Percentiles rank a stretch among this genome's conserved stretches.
Conservation (phyloP, 2,113 vertebrate genomes). For the Oncorhynchus gorbuscha region DNA sequence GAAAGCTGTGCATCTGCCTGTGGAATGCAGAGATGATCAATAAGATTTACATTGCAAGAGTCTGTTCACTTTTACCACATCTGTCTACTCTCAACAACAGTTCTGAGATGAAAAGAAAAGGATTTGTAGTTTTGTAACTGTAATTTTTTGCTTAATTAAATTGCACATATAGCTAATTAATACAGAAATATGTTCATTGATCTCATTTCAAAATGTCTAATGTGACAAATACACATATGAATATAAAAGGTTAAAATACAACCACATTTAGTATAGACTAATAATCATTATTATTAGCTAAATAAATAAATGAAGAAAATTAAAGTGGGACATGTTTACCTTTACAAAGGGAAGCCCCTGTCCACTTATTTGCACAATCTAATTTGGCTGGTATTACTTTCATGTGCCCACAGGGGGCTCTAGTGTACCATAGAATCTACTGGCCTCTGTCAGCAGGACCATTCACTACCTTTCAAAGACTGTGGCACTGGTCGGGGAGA, state of each 20-base stretch:
- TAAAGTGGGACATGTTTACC: not conserved
- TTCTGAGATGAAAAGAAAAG: not conserved
- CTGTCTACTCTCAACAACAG: no score
- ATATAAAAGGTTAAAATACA: not conserved
- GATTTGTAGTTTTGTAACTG: not conserved
- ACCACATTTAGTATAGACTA: not conserved
- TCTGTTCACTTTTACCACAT: no score
- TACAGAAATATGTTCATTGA: not conserved
- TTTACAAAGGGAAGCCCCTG: not conserved
- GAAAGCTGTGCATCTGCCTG: not conserved
- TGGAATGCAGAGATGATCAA: not conserved
- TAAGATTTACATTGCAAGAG: not conserved
- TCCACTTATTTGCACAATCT: slow-evolving; percentile 11
- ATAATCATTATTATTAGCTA: not conserved
- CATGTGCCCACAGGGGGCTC: slow-evolving; percentile 87
- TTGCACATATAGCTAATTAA: not conserved
- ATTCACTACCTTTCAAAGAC: slow-evolving; percentile 46
- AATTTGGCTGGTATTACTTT: slow-evolving; percentile 45
- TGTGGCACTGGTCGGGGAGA: slow-evolving; percentile 29
- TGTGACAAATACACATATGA: not conserved
- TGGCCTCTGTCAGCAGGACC: slow-evolving; percentile 11
- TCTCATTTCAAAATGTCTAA: not conserved
- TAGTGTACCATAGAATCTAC: slow-evolving; percentile 83
- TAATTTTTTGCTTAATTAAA: not conserved
- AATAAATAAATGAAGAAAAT: not conserved